Conservation (phyloP, 2,797 vertebrate species). For the Buphagus erythrorhynchus region DNA sequence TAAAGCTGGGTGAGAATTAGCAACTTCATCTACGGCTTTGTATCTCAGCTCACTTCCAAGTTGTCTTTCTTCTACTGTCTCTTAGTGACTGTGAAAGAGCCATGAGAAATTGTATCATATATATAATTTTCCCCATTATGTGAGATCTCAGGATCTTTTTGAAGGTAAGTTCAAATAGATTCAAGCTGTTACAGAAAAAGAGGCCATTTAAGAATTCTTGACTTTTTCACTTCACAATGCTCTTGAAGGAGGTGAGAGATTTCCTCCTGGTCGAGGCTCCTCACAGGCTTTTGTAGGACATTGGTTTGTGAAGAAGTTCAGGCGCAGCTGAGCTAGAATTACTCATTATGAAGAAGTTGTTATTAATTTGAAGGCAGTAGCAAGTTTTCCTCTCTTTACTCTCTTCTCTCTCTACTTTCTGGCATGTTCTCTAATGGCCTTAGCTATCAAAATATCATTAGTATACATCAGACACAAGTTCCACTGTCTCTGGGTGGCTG, state of each 20-base stretch:
- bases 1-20: conserved; percentile 54
- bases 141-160: conserved; percentile 36
- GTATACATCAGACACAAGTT: background rate
- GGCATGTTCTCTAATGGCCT: background rate
- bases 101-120: conserved; percentile 17
- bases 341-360: background rate
- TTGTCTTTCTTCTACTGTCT: conserved; percentile 30
- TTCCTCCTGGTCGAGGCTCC: background rate
- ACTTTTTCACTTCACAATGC: background rate
- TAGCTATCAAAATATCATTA: background rate
- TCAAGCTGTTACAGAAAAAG: background rate
- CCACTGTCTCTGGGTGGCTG: background rate
- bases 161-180: conserved; percentile 36
- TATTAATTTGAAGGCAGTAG: background rate
- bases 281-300: background rate
- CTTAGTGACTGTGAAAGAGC: conserved; percentile 15
- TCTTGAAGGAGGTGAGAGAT: background rate
- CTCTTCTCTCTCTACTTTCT: background rate
- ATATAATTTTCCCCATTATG: conserved; percentile 4
- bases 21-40: conserved; percentile 21
- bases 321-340: background rate
- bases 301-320: background rate
- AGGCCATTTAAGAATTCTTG: background rate
- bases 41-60: background rate
- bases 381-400: background rate